Evolutionary conservation across 2,888 invertebrate genomes (phyloP).

Genomic region (Phyto melanocephala): DNA sequence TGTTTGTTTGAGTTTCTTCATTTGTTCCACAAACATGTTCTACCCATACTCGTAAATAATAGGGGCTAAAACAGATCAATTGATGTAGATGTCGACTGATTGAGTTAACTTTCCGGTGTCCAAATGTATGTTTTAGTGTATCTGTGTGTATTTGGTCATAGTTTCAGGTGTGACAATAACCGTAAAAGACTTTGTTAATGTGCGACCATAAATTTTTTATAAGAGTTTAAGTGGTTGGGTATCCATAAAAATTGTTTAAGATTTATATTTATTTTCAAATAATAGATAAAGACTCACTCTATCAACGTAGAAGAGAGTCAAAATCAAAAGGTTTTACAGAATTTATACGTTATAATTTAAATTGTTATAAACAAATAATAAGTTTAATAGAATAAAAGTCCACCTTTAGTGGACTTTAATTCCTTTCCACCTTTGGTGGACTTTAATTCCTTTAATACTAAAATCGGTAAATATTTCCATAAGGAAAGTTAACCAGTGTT

Average conservation of each 20-base stretch:
- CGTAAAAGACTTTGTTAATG: constrained; percentile 69
- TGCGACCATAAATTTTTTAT: constrained; percentile 62
- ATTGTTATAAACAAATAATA: no score
- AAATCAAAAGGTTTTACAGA: no score
- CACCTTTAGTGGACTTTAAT: no score
- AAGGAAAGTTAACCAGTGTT: no score
- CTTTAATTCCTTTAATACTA: no score
- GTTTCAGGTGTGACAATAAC: constrained; percentile 70
- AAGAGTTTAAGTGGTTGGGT: constrained; percentile 19
- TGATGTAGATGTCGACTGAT: constrained; percentile 39
- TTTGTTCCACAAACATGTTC: constrained; percentile 12
- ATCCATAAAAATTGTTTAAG: constrained; percentile 17
- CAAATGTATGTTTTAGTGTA: constrained; percentile 26
- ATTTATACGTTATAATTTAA: no score
- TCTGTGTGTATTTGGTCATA: constrained; percentile 11
- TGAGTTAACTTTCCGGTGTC: constrained; percentile 46
- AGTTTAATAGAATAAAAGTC: no score
- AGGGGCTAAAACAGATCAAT: constrained; percentile 18
- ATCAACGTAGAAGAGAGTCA: neutral
- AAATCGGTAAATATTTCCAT: no score
- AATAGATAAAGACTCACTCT: constrained; percentile 43
- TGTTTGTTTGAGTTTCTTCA: constrained; percentile 48
- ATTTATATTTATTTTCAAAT: constrained; percentile 58
- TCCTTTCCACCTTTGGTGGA: no score
- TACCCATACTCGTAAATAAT: neutral